Conservation (phyloP, 2,797 vertebrate genomes). For the Australoheros facetus region DNA sequence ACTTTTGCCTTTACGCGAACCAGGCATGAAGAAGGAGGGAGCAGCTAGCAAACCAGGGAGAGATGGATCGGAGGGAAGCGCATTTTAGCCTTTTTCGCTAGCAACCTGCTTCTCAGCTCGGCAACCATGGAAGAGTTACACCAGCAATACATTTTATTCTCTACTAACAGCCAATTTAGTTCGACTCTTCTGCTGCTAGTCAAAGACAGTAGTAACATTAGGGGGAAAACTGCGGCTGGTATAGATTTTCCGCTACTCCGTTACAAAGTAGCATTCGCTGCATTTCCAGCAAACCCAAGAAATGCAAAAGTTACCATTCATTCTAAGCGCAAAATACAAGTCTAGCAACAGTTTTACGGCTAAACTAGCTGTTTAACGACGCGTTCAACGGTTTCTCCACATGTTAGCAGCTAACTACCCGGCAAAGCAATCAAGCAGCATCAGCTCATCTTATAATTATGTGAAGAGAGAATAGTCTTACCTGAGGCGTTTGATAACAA, state of each 20-base stretch:
- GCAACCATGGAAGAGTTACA: not conserved
- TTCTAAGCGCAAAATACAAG: not conserved
- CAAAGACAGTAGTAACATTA: not conserved
- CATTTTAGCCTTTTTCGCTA: slow-evolving; percentile 34
- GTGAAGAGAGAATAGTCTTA: slow-evolving; percentile 56
- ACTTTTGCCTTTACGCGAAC: not conserved
- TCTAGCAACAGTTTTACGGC: not conserved
- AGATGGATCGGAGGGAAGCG: slow-evolving; percentile 9
- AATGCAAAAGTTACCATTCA: not conserved
- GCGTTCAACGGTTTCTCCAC: not conserved
- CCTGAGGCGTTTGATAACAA: slow-evolving; percentile 80
- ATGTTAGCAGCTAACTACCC: not conserved
- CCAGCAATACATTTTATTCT: not conserved
- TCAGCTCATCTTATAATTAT: not conserved
- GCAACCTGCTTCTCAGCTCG: slow-evolving; percentile 36
- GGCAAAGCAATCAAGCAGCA: slow-evolving; percentile 6
- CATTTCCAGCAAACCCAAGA: not conserved
- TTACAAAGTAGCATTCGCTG: not conserved
- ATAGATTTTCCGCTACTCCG: slow-evolving; percentile 29
- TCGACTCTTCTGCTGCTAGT: not conserved
- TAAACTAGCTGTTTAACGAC: rapidly evolving
- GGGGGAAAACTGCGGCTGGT: slow-evolving; percentile 11
- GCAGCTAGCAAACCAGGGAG: not conserved
- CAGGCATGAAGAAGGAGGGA: not conserved
- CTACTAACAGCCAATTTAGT: rapidly evolving